Base-by-base conservation (phyloP, 2,888 invertebrate genomes). In the Brachyopa scutellaris region DNA sequence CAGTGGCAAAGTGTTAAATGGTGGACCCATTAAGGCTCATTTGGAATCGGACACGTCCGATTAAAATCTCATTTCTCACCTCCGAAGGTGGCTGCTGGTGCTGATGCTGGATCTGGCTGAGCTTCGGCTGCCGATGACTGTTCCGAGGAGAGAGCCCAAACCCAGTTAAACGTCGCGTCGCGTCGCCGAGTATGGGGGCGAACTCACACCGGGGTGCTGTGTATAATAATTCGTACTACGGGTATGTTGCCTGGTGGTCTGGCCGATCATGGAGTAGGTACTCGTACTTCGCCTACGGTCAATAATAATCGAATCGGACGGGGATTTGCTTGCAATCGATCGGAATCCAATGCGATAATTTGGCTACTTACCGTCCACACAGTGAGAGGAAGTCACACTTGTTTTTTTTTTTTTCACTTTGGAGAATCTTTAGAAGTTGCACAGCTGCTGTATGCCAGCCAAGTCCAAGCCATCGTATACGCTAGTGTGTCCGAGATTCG, bases 51-150 rank as follows among this genome's bases (percentile, higher is more conserved):
- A 90, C 89, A 90, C 88, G 88, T 89, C 89, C 90, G 90, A 90
- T 90, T 89, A 90, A 90, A 90, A 90, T 90, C 90, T 89, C 88
- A 89, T 90, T 90, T 90, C 90, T 90, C 90, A 90, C 90, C 90
- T 90, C 86, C 70, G 64, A 55, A 66, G 77, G 77, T 72, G 66
- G 70, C 57, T 74, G 49, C 26, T n/a, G n/a, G n/a, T 26, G 38
- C 70, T n/a, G n/a, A 6, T 11, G 11, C 38, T 53, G 66, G 38
- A 61, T 61, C 51, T 66, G 66, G 69, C 61, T 51, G 29, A 69
- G 67, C 42, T 53, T 40, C 66, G 26, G 26, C 26, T 36, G 23
- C 4, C 61, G 61, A 61, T 61, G 62, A 51, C 38, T 66, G 40
- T 29, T 42, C 9, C 31, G 40, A 66, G 55, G 15, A n/a, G n/a